These are phyloP conservation scores for Turdus rufiventris DNA, from an alignment of 2,113 vertebrate species.

Conservation along the genomic window DNA sequence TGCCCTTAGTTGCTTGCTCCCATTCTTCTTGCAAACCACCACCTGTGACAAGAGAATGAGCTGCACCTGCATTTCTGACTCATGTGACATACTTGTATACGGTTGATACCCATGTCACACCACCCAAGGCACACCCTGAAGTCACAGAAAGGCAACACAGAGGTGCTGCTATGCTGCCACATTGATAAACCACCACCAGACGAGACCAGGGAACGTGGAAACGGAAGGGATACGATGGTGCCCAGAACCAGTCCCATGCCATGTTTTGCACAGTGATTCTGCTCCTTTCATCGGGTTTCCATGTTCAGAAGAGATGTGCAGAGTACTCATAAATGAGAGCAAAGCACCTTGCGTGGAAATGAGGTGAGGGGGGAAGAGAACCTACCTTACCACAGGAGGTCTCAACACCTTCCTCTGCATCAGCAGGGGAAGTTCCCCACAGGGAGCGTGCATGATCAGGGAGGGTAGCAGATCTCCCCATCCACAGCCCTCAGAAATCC, in stretches of 20 bases:
- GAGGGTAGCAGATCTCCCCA: not conserved
- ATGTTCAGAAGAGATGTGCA: not conserved
- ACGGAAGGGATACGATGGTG: fast-evolving
- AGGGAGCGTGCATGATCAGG: not conserved
- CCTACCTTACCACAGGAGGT: not conserved
- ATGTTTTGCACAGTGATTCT: not conserved
- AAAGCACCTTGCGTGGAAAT: not conserved
- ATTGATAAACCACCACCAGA: not conserved
- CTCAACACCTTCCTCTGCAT: not conserved
- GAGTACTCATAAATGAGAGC: not conserved
- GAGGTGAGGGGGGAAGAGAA: not conserved
- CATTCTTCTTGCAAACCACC: not conserved
- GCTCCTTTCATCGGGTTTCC: not conserved
- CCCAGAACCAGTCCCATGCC: not conserved
- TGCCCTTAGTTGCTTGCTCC: not conserved
- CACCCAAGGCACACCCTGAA: not conserved
- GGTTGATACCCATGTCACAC: not conserved
- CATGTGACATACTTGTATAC: not conserved
- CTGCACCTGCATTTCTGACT: not conserved
- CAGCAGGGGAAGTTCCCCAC: not conserved
- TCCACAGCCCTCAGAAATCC: not conserved
- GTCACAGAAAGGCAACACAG: not conserved
- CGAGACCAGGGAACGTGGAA: not conserved
- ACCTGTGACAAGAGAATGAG: not conserved
- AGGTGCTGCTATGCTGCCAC: not conserved